Conservation (phyloP, 2,113 vertebrate genomes). For the Sterna hirundo region DNA sequence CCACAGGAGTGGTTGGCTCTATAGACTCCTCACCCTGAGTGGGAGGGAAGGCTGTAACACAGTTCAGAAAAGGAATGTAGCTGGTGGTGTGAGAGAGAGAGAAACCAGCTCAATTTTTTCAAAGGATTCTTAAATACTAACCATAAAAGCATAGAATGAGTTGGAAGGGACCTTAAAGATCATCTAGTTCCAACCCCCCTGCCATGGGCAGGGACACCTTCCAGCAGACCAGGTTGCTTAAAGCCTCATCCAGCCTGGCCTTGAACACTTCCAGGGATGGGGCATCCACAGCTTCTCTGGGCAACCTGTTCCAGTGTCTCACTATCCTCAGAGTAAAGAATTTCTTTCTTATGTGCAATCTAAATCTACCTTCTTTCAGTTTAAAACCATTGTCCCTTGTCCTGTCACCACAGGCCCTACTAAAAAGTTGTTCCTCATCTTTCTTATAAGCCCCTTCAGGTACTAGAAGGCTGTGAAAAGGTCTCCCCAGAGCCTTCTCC, state of each 20-base stretch:
- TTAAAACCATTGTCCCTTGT: not conserved
- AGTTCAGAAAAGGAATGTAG: not conserved
- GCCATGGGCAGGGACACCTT: not conserved
- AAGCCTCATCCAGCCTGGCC: fast-evolving
- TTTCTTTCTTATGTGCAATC: not conserved
- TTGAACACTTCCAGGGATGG: not conserved
- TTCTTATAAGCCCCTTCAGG: not conserved
- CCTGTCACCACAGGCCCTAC: not conserved
- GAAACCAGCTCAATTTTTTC: not conserved
- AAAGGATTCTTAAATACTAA: not conserved
- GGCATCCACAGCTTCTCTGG: fast-evolving
- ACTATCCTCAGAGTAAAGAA: not conserved
- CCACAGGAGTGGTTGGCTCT: fast-evolving
- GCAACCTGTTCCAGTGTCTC: not conserved
- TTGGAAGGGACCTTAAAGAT: not conserved
- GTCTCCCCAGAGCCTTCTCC: not conserved
- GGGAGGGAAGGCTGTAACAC: not conserved
- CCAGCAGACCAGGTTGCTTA: not conserved
- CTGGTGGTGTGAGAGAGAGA: no score
- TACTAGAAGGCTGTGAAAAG: not conserved
- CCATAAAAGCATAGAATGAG: not conserved
- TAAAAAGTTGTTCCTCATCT: not conserved
- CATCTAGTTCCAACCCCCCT: fast-evolving
- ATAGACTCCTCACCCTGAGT: fast-evolving
- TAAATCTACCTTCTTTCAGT: not conserved